Percentiles rank a stretch among this genome's conserved stretches.
Conservation (phyloP, 1,140 invertebrate species). For the Lepidurus apus region DNA sequence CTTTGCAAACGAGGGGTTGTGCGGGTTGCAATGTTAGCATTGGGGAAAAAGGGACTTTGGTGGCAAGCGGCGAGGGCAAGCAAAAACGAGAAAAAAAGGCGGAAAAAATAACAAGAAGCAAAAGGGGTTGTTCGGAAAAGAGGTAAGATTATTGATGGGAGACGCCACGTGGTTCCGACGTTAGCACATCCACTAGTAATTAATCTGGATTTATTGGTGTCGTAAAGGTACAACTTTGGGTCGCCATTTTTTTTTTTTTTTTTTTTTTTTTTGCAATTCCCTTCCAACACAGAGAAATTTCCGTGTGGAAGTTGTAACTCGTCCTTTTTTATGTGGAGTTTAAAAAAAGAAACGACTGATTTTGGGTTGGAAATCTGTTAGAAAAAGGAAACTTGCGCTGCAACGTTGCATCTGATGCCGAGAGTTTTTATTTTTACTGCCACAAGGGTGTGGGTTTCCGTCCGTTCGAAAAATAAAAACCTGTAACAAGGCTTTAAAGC, state of each 20-base stretch:
- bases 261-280: neutral
- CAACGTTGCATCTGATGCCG: neutral
- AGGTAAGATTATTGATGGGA: constrained; percentile 20
- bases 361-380: neutral
- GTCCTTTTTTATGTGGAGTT: neutral
- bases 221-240: constrained; percentile 9
- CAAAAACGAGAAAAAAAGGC: neutral
- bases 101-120: constrained; percentile 15
- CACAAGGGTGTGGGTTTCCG: constrained; percentile 20
- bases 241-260: neutral
- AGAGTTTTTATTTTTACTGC: neutral
- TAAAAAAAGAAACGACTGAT: too few relatives aligned
- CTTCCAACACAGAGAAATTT: too few relatives aligned
- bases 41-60: neutral
- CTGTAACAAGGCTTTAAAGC: constrained; percentile 18
- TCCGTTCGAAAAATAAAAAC: constrained; percentile 10
- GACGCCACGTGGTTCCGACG: constrained; percentile 17
- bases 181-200: constrained; percentile 19
- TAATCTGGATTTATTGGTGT: constrained; percentile 22
- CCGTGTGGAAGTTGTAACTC: neutral
- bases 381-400: neutral
- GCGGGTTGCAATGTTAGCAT: neutral
- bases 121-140: neutral
- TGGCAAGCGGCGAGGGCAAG: too few relatives aligned
- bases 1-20: neutral